These are phyloP conservation scores for Chroicocephalus ridibundus DNA, from an alignment of 2,113 vertebrate genomes.

Conservation along the genomic window DNA sequence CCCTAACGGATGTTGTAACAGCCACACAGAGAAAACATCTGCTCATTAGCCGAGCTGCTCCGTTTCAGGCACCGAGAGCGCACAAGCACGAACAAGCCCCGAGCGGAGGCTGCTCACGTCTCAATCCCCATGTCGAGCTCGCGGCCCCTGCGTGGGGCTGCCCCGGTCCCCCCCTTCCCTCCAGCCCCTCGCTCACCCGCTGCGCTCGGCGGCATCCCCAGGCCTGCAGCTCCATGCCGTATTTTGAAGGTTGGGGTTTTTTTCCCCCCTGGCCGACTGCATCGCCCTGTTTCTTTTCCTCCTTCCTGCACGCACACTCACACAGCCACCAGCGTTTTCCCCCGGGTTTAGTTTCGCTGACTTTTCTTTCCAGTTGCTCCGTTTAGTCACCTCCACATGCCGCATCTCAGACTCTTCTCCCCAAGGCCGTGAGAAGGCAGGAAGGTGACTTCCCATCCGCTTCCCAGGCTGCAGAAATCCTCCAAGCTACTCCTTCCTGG, in stretches of 20 bases:
- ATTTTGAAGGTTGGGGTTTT: not conserved
- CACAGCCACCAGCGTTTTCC: not conserved
- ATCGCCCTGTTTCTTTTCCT: not conserved
- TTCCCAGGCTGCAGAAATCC: not conserved
- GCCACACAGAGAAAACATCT: slow-evolving; percentile 25
- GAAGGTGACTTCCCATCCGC: not conserved
- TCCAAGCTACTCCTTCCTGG: not conserved
- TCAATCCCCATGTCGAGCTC: not conserved
- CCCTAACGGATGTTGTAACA: slow-evolving; percentile 8
- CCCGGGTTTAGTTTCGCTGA: not conserved
- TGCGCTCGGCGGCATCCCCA: not conserved
- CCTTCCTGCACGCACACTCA: not conserved
- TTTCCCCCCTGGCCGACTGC: rapidly evolving
- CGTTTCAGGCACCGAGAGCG: not conserved
- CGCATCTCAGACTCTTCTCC: not conserved
- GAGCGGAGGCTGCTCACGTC: not conserved
- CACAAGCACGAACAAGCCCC: slow-evolving; percentile 13
- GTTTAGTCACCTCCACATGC: too few relatives aligned
- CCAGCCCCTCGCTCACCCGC: not conserved
- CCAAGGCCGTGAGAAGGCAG: not conserved
- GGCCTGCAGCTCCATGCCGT: rapidly evolving
- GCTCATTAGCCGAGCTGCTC: not conserved
- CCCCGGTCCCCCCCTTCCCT: too few relatives aligned
- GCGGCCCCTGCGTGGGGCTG: rapidly evolving
- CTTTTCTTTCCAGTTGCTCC: not conserved